These are phyloP conservation scores for Riparia riparia DNA, from an alignment of 2,113 vertebrate genomes.

Conservation along the genomic window DNA sequence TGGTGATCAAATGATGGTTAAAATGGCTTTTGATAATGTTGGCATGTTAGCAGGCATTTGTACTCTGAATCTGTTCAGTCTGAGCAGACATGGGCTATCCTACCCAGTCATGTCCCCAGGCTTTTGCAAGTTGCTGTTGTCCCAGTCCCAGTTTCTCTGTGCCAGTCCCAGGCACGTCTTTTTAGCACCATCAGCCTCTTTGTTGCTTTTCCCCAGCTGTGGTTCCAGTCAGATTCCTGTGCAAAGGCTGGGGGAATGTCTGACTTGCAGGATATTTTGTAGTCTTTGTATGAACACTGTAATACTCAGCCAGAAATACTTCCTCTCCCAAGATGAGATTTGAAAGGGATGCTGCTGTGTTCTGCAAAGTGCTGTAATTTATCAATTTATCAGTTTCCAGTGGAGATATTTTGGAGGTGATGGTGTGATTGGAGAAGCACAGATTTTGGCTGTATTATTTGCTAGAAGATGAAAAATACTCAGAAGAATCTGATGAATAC, in stretches of 20 bases:
- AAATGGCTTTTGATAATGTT: neutral
- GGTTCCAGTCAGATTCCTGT: neutral
- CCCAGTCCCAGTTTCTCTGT: neutral
- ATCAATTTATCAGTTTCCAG: neutral
- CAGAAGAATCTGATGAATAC: neutral
- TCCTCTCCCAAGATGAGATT: neutral
- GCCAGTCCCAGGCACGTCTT: neutral
- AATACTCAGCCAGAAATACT: neutral
- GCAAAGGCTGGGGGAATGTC: neutral
- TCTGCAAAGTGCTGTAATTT: neutral
- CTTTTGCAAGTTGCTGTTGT: neutral
- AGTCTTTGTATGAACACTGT: neutral
- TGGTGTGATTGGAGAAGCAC: neutral
- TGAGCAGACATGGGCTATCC: neutral
- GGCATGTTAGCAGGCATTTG: neutral
- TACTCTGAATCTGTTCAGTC: neutral
- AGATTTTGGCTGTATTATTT: neutral
- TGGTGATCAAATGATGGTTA: neutral
- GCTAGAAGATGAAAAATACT: neutral
- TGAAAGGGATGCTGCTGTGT: neutral
- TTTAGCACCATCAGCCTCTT: neutral
- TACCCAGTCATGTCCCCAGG: neutral
- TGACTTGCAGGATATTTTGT: neutral
- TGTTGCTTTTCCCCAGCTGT: neutral
- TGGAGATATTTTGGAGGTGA: neutral